Base-by-base conservation (phyloP, 2,113 vertebrate genomes). In the Romanogobio albipinnatus region DNA sequence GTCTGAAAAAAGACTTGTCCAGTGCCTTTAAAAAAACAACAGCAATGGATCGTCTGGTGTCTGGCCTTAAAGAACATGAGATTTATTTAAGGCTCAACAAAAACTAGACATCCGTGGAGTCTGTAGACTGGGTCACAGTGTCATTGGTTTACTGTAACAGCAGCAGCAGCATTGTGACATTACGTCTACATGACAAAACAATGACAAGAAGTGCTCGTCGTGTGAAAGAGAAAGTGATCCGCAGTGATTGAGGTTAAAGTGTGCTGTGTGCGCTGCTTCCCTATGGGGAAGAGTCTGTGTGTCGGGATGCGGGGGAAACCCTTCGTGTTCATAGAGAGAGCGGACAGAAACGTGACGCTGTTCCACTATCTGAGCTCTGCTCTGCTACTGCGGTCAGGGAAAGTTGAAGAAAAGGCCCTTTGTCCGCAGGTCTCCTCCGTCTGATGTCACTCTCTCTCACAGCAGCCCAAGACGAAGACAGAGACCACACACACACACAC, bases 321-420 rank as follows among this genome's bases (percentile, higher is more conserved):
- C 45, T 68, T 83, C 29, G 13, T 88, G 85, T 85, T 88, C 85
- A 58, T 81, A 88, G 81, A 86, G 74, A 82, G 79, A 88, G 66
- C 43, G n/a, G 9, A 73, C 39, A 26, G 22, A 15, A 47, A 74
- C 43, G 71, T 49, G 71, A 74, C 22, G 22, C 39, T n/a, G 43
- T 47, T n/a, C 43, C 68, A 71, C 17, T 71, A 1, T 22, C 15
- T 36, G 64, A 68, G 14, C 64, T 22, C 33, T 1, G 19, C 10
- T 73, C 43, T 73, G 10, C 8, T 9, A 8, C 70, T 74, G 70
- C 1, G 43, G 43, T 15, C 71, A 24, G 8, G 71, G 71, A 74
- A 74, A 74, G 43, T 74, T 74, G 13, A 49, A 26, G 71, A 74
- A 74, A 74, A 74, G 70, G 71, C 71, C 70, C 70, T 2, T 15